Base-by-base conservation (phyloP, 2,888 invertebrate genomes). In the Ptilodon capucinus region DNA sequence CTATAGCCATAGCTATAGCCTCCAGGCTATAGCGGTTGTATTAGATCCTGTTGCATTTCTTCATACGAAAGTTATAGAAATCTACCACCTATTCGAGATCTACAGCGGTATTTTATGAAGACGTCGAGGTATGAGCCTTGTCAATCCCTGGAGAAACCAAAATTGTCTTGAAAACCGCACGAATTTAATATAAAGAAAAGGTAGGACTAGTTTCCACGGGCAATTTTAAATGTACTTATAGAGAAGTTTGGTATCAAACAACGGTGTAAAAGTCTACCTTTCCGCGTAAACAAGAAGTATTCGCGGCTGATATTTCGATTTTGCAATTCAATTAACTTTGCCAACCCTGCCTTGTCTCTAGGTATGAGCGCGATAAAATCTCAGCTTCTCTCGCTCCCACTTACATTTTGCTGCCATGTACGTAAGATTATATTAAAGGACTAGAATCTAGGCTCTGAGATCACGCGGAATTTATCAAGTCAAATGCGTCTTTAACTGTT, bases 301-400 rank as follows among this genome's bases (percentile, higher is more conserved):
- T 32, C 5, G 40, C 17, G 17, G 18, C 6, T 41, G 38, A 32
- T 56, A 44, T 39, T 18, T 25, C 13, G 40, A 19, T 59, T 66
- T 63, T 60, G 50, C 53, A 57, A 51, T 60, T 57, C 47, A 65
- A 62, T 62, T 54, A 50, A 51, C 40, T n/a, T 35, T 42, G 45
- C 39, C 38, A 39, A 18, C 45, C 48, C 45, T 42, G 44, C 43
- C 42, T 59, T 51, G 54, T 40, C 36, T 48, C 30, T 17, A 39
- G 40, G 40, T 40, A 32, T 8, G 7, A n/a, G 14, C 32, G 35
- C 41, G 50, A 64, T 63, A 51, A 51, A 52, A 56, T 59, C 52
- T 59, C 39, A n/a, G 44, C 34, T 17, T 44, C 11, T 48, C 60
- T 50, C 39, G 42, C 55, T 60, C 48, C 38, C 58, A 51, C 43